phyloP scores from a whole-genome alignment of 2,797 vertebrate genomes.

The Rhynchonycteris naso region DNA sequence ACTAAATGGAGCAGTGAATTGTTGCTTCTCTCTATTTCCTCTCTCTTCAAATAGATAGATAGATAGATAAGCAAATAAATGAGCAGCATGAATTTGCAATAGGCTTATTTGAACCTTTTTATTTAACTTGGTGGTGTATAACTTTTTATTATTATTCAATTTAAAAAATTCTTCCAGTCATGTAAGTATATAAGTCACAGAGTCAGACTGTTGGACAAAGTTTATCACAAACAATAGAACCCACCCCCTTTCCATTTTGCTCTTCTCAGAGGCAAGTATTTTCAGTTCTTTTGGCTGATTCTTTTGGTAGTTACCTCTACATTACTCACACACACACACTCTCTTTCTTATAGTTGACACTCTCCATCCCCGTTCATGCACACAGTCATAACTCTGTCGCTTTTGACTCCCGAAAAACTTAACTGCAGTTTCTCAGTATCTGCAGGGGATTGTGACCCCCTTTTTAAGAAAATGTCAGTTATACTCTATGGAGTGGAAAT shows the following conservation, averaged over 20 bases:
- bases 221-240: not conserved
- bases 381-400: not conserved
- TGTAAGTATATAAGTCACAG: not conserved
- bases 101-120: not conserved
- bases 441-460: not conserved
- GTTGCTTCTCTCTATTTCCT: too few relatives aligned
- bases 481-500: not conserved
- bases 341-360: not conserved
- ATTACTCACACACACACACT: not conserved
- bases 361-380: too few relatives aligned
- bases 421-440: not conserved
- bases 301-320: not conserved
- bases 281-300: not conserved
- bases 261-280: not conserved
- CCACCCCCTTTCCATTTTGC: not conserved
- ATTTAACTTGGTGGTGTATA: not conserved
- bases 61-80: not conserved
- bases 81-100: not conserved
- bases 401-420: not conserved
- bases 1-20: too few relatives aligned
- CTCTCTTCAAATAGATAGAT: too few relatives aligned
- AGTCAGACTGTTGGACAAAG: not conserved
- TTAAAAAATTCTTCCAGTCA: not conserved
- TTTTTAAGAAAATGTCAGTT: not conserved
- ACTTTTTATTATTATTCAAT: not conserved